phyloP scores from a whole-genome alignment of 1,140 invertebrate genomes.

The Drosophila nigrodunni region DNA sequence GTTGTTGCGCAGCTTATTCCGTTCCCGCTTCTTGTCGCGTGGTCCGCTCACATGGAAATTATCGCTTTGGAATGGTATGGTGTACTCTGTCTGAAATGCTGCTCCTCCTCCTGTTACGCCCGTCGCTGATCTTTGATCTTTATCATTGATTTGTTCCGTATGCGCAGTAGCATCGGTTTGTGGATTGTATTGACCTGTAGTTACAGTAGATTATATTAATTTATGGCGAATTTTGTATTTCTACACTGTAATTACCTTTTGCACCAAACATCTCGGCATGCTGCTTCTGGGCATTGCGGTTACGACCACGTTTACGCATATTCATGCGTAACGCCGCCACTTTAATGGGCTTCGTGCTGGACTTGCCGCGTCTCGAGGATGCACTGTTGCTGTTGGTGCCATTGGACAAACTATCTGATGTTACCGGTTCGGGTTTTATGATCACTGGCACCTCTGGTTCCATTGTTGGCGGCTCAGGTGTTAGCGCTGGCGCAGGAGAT shows the following conservation, averaged over 20 bases:
- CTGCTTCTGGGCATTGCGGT: slow-evolving; percentile 60
- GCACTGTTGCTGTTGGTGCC: slow-evolving; percentile 27
- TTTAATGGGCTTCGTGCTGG: slow-evolving; percentile 46
- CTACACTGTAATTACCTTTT: slow-evolving; percentile 43
- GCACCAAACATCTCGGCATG: slow-evolving; percentile 73
- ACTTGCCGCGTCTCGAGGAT: slow-evolving; percentile 37
- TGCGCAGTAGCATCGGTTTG: slow-evolving; percentile 25
- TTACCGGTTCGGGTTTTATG: slow-evolving; percentile 1
- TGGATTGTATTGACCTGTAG: slow-evolving; percentile 18
- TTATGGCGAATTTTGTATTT: background rate
- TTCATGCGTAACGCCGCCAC: slow-evolving; percentile 67
- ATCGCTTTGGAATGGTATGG: slow-evolving; percentile 74
- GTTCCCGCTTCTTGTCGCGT: slow-evolving; percentile 53
- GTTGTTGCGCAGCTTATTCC: slow-evolving; percentile 46
- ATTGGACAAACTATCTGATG: slow-evolving; percentile 10
- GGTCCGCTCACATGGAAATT: slow-evolving; percentile 75
- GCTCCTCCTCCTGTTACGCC: slow-evolving; percentile 4
- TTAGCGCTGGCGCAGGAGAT: slow-evolving; percentile 9
- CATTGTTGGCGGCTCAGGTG: slow-evolving; percentile 16
- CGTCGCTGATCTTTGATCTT: slow-evolving; percentile 15
- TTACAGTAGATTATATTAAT: background rate
- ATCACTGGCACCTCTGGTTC: slow-evolving; percentile 24
- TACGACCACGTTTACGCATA: slow-evolving; percentile 62
- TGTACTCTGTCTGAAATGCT: slow-evolving; percentile 69
- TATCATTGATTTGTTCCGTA: slow-evolving; percentile 14